phyloP scores from a whole-genome alignment of 2,113 vertebrate species.

The Perca schrenkii region DNA sequence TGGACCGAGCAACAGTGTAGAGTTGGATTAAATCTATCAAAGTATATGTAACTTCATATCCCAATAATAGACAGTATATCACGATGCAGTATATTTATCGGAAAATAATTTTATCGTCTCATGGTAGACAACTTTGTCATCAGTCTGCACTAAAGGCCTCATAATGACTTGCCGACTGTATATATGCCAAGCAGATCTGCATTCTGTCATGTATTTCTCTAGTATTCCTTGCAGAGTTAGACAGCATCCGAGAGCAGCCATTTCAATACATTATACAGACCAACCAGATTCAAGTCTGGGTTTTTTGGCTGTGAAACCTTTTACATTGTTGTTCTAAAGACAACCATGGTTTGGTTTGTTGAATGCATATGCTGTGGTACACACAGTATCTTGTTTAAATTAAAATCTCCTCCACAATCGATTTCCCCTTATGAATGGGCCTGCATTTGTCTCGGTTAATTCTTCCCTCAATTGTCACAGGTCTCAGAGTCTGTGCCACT shows the following conservation, averaged over 20 bases:
- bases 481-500: not conserved
- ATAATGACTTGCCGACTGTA: not conserved
- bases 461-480: slow-evolving; percentile 9
- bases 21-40: not conserved
- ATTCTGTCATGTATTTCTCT: slow-evolving; percentile 14
- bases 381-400: slow-evolving; percentile 10
- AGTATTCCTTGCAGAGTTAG: slow-evolving; percentile 3
- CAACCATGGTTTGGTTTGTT: slow-evolving; percentile 2
- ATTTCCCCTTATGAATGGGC: not conserved
- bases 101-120: not conserved
- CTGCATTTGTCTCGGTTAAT: slow-evolving; percentile 5
- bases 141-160: slow-evolving; percentile 4
- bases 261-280: slow-evolving; percentile 27
- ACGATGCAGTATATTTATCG: not conserved
- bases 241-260: slow-evolving; percentile 29
- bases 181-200: slow-evolving; percentile 12
- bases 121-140: slow-evolving; percentile 6
- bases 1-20: not conserved
- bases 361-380: not conserved
- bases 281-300: not conserved
- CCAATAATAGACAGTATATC: not conserved
- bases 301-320: slow-evolving; percentile 14
- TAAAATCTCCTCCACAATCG: not conserved
- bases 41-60: not conserved
- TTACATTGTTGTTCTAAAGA: not conserved